Base-by-base conservation (phyloP, 2,113 vertebrate species). In the Corythaeola cristata region DNA sequence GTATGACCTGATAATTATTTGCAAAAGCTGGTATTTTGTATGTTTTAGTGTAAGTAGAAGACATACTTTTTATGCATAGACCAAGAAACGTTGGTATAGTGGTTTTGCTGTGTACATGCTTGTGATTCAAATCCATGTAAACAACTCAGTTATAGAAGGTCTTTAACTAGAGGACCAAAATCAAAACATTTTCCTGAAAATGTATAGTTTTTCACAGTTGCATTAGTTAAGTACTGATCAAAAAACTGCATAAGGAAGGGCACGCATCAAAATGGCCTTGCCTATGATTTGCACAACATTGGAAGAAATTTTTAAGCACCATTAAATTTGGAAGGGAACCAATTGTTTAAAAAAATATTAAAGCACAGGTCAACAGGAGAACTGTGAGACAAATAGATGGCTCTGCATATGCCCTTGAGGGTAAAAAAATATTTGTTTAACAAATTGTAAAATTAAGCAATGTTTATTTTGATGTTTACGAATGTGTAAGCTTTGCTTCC, bases 31-130 rank as follows among this genome's bases (percentile, higher is more conserved):
- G n/a, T 93, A 60, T 92, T 83, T 90, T 88, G 59, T 98, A 98
- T 98, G 98, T 99, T 98, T 98, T 98, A 98, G 98, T 98, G 98
- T 98, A 98, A 98, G 98, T 99, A 98, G 98, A 98, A 97, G 97
- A 96, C 98, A 98, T 98, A 98, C 97, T 98, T 98, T 99, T 98
- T 98, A 98, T 97, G 98, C 97, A 98, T 98, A 98, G 97, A 97
- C 96, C 96, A 97, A 93, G 97, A 98, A 97, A 98, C 98, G 97
- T 98, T 97, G 98, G 98, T 98, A 96, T 96, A 96, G 98, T 99
- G 98, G 94, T 98, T 98, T 96, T 98, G 97, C 98, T 98, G 96
- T 98, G 97, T 97, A 98, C 95, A 97, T 98, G 97, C 97, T 98
- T 98, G 98, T 98, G 98, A 98, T 98, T 98, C 98, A 87, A 97